phyloP scores from a whole-genome alignment of 2,888 invertebrate species.

The Tachina fera region DNA sequence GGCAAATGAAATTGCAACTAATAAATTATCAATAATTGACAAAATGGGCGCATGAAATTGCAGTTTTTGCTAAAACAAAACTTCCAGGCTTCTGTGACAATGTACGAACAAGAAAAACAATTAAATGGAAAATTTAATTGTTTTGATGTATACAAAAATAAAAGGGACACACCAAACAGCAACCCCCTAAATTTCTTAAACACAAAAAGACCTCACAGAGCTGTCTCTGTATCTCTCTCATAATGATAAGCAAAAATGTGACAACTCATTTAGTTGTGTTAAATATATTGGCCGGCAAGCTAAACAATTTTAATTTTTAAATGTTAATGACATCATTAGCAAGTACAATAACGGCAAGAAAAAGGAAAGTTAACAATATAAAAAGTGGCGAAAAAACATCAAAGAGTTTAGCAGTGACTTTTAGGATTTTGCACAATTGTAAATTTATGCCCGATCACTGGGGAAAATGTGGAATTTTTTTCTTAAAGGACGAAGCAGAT shows the following conservation, averaged over 20 bases:
- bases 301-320: constrained; percentile 9
- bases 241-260: constrained; percentile 65
- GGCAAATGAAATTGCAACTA: constrained; percentile 58
- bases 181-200: constrained; percentile 54
- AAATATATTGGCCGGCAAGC: constrained; percentile 17
- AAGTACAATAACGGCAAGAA: constrained; percentile 11
- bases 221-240: neutral
- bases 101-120: constrained; percentile 67
- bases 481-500: neutral
- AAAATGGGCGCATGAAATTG: constrained; percentile 71
- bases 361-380: constrained; percentile 3
- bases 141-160: constrained; percentile 7
- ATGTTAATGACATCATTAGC: constrained; percentile 72
- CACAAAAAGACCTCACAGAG: constrained; percentile 63
- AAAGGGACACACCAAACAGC: constrained; percentile 8
- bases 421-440: neutral
- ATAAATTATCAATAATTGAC: constrained; percentile 69
- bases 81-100: constrained; percentile 65
- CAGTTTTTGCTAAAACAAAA: constrained; percentile 59
- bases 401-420: constrained; percentile 65
- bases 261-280: constrained; percentile 68
- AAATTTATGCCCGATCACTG: constrained; percentile 45
- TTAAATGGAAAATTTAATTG: constrained; percentile 58
- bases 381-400: constrained; percentile 37
- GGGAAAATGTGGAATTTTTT: constrained; percentile 1